phyloP scores from a whole-genome alignment of 1,140 invertebrate genomes.

The Calycopis cecrops region DNA sequence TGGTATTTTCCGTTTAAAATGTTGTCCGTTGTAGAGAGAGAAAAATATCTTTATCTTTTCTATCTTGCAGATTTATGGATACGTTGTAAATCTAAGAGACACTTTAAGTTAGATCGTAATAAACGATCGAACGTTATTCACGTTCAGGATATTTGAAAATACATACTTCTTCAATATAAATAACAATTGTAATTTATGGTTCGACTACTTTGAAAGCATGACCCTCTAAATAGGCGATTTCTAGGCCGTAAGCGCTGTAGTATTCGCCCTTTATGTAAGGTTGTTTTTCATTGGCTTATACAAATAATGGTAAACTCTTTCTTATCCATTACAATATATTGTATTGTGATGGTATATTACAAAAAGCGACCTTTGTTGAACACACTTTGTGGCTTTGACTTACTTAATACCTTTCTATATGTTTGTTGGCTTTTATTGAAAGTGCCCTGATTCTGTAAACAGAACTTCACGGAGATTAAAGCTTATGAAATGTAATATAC shows the following conservation, averaged over 20 bases:
- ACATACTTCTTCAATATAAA: conserved; percentile 8
- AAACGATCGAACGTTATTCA: background rate
- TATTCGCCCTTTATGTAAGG: conserved; percentile 7
- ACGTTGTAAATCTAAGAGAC: conserved; percentile 1
- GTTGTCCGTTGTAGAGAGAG: no score
- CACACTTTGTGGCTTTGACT: no score
- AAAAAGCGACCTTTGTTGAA: no score
- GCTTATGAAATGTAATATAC: no score
- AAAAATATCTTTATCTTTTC: no score
- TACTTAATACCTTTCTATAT: no score
- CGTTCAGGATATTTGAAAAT: conserved; percentile 1
- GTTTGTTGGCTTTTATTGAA: no score
- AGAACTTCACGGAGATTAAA: no score
- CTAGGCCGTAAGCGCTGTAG: conserved; percentile 7
- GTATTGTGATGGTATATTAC: no score
- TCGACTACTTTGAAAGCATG: conserved; percentile 11
- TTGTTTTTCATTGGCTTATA: background rate
- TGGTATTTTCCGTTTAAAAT: no score
- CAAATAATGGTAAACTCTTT: conserved; percentile 1
- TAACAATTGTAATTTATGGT: conserved; percentile 14
- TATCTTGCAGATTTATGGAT: background rate
- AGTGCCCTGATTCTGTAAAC: no score
- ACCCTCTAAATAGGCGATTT: conserved; percentile 17
- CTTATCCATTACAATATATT: background rate
- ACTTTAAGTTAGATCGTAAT: background rate